Evolutionary conservation across 30 jellyfish, hydroid and myxozoan species (phyloP), one percentile per base, ranked within the genome.

Genomic region (Cassiopea xamachana): DNA sequence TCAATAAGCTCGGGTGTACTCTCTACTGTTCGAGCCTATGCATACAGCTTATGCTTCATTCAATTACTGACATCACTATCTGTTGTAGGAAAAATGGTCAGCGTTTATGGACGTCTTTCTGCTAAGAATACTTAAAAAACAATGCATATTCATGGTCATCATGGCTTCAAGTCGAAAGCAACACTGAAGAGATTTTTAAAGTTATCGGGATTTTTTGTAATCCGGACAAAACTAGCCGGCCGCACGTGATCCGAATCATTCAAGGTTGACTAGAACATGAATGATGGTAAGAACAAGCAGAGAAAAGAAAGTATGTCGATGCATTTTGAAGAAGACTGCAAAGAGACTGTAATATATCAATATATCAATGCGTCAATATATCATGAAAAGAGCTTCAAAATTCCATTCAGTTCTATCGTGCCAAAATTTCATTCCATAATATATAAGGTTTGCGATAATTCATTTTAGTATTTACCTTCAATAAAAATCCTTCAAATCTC

Each of bases 401-500:
- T 27, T 27, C 39, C 39, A 27, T 27, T 27, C 39, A 27, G 39
- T 27, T 27, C 39, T 27, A 27, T 27, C 39, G 39, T 27, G 39
- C 39, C 39, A 27, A 27, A 27, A 27, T 27, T 27, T 27, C 39
- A 27, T 27, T 27, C 39, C 39, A 27, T 27, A 27, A 27, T 27
- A 27, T 27, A 27, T 27, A 27, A 27, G 39, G 39, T 27, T 27
- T 27, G 39, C 39, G 39, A 27, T 27, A 27, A 27, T 27, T 27
- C 39, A 27, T 3, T 6, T 6, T 55, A 10, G 9, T 77, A 15
- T 80, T 10, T 69, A 92, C 99, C 99, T 96, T 96, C 85, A 91
- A 48, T 13, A 96, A 69, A 76, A 69, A 96, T 12, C 99, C 99
- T 49, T 96, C 99, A 43, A 96, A 90, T 18, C 99, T 96, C 69